These are phyloP conservation scores for Columba janthina DNA, from an alignment of 2,113 vertebrate genomes.

Conservation along the genomic window DNA sequence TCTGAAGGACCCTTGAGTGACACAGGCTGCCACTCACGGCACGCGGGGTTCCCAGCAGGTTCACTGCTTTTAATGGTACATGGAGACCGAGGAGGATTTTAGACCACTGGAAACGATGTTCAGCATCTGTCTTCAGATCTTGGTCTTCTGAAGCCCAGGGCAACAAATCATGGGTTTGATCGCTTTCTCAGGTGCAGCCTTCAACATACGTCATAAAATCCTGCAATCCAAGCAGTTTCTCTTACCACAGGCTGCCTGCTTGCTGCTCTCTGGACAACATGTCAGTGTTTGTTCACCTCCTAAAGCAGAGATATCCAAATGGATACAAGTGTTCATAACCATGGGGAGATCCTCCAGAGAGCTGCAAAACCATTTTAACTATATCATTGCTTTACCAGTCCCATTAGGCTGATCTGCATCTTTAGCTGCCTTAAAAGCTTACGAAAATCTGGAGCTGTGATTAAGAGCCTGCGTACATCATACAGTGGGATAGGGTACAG, in stretches of 20 bases:
- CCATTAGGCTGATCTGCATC: neutral
- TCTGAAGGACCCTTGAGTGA: neutral
- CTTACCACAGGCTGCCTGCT: neutral
- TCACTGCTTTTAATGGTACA: neutral
- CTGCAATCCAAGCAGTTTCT: neutral
- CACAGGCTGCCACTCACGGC: neutral
- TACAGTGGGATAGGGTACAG: accelerated
- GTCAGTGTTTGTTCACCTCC: neutral
- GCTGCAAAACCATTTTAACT: neutral
- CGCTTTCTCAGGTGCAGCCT: neutral
- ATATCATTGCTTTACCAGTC: neutral
- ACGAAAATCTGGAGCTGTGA: neutral
- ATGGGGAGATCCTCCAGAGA: neutral
- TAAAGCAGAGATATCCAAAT: neutral
- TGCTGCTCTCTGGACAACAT: neutral
- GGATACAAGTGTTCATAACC: accelerated
- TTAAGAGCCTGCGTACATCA: neutral
- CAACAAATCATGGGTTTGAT: neutral
- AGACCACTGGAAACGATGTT: neutral
- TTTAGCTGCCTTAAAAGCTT: neutral
- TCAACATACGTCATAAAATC: neutral
- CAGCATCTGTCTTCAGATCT: neutral
- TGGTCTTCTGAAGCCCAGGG: neutral
- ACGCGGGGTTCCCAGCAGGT: neutral
- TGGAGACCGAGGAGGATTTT: neutral